Percentiles rank a stretch among this genome's conserved stretches.
phyloP scores from a whole-genome alignment of 2,113 vertebrate genomes.

The Myodes glareolus region DNA sequence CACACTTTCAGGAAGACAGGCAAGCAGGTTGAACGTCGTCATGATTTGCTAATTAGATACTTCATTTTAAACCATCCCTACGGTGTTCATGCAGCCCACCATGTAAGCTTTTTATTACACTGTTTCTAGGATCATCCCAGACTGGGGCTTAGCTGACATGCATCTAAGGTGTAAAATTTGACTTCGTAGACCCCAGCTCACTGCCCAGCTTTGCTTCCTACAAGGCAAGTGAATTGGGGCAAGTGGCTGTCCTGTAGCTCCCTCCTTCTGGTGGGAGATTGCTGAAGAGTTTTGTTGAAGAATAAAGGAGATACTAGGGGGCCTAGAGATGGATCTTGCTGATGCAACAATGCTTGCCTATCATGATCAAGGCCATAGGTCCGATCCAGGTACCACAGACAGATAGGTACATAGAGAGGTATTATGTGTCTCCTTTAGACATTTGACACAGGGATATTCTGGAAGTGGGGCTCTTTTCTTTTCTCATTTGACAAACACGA shows the following conservation, averaged over 20 bases:
- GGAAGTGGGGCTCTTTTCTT: not conserved
- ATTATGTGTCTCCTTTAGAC: not conserved
- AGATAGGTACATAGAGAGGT: not conserved
- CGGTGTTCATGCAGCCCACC: not conserved
- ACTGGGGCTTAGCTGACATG: not conserved
- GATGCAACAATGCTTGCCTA: not conserved
- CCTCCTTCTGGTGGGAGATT: not conserved
- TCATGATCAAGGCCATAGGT: not conserved
- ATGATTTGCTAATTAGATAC: conserved; percentile 7
- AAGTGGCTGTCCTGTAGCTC: not conserved
- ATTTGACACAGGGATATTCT: not conserved
- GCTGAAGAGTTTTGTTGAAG: not conserved
- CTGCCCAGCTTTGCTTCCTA: not conserved
- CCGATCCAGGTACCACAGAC: not conserved
- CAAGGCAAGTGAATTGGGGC: not conserved
- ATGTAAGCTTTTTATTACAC: not conserved
- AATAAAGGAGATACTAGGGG: not conserved
- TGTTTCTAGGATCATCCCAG: not conserved
- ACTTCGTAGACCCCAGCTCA: not conserved
- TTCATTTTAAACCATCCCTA: conserved; percentile 30
- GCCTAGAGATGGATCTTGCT: not conserved
- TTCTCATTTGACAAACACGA: conserved; percentile 14
- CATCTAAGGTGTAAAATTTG: not conserved
- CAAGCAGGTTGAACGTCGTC: not conserved
- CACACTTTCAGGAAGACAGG: not conserved